Evolutionary conservation across 2,888 invertebrate species (phyloP).

Genomic region (Monochamus alternatus): DNA sequence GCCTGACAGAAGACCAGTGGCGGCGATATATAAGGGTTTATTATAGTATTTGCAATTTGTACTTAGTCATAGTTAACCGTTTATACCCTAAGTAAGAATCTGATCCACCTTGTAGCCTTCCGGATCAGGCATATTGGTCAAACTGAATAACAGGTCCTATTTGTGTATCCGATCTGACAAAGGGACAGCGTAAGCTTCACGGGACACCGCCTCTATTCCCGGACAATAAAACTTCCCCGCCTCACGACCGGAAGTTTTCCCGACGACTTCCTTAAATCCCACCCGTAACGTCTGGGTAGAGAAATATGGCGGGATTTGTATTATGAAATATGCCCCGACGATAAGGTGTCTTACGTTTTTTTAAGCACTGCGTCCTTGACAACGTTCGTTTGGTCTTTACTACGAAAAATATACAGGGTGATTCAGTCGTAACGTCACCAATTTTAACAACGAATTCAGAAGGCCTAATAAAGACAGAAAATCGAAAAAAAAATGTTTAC

Average conservation of each 20-base stretch:
- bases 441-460: too few species aligned
- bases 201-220: constrained; percentile 1
- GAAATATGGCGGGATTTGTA: constrained; percentile 1
- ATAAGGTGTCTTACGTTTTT: not conserved
- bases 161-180: constrained; percentile 15
- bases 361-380: not conserved
- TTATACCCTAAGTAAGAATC: not conserved
- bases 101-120: not conserved
- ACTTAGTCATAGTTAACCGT: too few species aligned
- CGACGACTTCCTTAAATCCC: constrained; percentile 23
- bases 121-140: not conserved
- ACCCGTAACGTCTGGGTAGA: constrained; percentile 8
- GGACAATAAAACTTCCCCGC: constrained; percentile 15
- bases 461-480: too few species aligned
- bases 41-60: too few species aligned
- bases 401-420: too few species aligned
- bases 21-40: too few species aligned
- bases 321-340: constrained; percentile 15
- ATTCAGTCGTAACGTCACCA: too few species aligned
- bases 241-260: constrained; percentile 24
- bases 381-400: too few species aligned
- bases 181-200: constrained; percentile 9
- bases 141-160: constrained; percentile 16
- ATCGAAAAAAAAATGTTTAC: too few species aligned
- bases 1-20: too few species aligned